phyloP scores from a whole-genome alignment of 2,113 vertebrate species.

The Podiceps cristatus region DNA sequence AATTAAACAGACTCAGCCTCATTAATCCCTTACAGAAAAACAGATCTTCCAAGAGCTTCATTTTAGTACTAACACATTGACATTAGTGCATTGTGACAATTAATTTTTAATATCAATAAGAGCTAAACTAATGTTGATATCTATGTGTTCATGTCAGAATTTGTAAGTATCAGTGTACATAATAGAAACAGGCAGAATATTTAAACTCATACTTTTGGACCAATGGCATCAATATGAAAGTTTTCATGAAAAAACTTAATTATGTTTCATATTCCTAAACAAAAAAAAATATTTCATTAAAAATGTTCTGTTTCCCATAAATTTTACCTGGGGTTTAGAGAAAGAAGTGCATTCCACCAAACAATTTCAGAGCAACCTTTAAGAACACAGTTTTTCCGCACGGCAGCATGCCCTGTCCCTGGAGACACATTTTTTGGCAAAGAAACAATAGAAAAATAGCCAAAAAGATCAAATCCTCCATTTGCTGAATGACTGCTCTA shows the following conservation, averaged over 20 bases:
- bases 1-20: not conserved
- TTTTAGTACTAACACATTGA: not conserved
- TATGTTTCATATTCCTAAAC: not conserved
- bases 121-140: not conserved
- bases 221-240: not conserved
- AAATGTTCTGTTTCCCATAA: not conserved
- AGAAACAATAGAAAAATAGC: not conserved
- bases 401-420: not conserved
- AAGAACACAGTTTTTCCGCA: not conserved
- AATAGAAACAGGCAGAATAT: not conserved
- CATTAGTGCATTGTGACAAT: not conserved
- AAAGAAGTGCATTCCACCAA: not conserved
- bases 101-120: not conserved
- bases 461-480: not conserved
- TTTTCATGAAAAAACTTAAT: not conserved
- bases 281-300: not conserved
- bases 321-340: not conserved
- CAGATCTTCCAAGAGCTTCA: not conserved
- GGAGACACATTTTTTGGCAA: not conserved
- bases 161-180: not conserved
- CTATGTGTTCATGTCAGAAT: not conserved
- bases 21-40: not conserved
- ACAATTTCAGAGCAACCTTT: not conserved
- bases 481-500: not conserved
- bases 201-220: not conserved